phyloP scores from a whole-genome alignment of 2,113 vertebrate genomes.

The Python bivittatus region DNA sequence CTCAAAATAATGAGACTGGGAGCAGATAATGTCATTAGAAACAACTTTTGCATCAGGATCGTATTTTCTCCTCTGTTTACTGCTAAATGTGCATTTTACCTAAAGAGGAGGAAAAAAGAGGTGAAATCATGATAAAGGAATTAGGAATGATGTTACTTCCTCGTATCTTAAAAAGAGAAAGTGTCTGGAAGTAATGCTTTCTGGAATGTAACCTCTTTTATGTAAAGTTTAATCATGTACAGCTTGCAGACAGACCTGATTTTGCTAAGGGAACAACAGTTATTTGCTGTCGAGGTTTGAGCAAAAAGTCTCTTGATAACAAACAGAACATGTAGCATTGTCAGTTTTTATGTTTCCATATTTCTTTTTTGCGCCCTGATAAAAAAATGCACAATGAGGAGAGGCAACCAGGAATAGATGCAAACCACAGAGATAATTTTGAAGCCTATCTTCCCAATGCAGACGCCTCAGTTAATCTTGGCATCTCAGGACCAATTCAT shows the following conservation, averaged over 20 bases:
- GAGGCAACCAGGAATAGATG: neutral
- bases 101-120: constrained; percentile 37
- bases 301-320: neutral
- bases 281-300: constrained; percentile 27
- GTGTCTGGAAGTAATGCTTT: neutral
- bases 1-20: constrained; percentile 64
- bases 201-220: constrained; percentile 9
- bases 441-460: neutral
- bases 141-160: constrained; percentile 24
- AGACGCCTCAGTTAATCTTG: neutral
- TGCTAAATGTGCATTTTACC: constrained; percentile 68
- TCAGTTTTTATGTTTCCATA: constrained; percentile 16
- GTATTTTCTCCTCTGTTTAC: constrained; percentile 72
- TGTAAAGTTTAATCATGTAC: constrained; percentile 8
- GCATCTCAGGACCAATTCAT: neutral
- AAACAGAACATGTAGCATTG: neutral
- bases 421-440: neutral
- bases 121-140: constrained; percentile 38
- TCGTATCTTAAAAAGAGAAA: neutral
- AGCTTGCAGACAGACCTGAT: neutral
- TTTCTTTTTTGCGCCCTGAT: neutral
- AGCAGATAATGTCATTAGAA: constrained; percentile 62
- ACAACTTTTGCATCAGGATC: constrained; percentile 52
- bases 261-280: constrained; percentile 24
- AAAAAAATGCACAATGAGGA: neutral